These are phyloP conservation scores for Sebastes flavidus DNA, from an alignment of 2,797 vertebrate species.

Conservation along the genomic window DNA sequence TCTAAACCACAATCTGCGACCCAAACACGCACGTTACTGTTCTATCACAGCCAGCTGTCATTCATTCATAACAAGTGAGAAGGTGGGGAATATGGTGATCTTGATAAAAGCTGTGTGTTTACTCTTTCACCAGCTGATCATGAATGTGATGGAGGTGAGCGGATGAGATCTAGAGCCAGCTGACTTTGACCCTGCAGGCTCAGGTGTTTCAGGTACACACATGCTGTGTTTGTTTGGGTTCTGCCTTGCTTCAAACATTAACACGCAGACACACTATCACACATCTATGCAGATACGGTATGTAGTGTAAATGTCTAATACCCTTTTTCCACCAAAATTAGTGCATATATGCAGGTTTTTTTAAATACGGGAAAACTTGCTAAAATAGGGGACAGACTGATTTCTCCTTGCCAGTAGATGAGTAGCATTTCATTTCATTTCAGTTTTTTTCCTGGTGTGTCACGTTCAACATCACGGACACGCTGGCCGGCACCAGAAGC, in stretches of 20 bases:
- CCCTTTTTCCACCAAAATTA: too few species aligned
- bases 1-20: not conserved
- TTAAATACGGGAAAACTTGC: too few species aligned
- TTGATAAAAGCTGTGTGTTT: not conserved
- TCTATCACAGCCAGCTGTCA: not conserved
- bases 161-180: not conserved
- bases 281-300: not conserved
- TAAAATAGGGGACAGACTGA: too few species aligned
- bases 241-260: conserved; percentile 36
- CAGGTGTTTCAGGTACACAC: conserved; percentile 66
- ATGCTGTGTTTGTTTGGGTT: conserved; percentile 68
- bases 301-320: not conserved
- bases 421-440: too few species aligned
- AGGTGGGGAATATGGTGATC: not conserved
- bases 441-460: too few species aligned
- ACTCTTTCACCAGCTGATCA: not conserved
- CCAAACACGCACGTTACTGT: not conserved
- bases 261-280: conserved; percentile 11
- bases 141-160: not conserved
- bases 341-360: too few species aligned
- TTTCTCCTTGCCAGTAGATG: too few species aligned
- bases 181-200: conserved; percentile 59
- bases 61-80: not conserved
- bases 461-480: too few species aligned
- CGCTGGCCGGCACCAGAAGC: too few species aligned